Base-by-base conservation (phyloP, 2,888 invertebrate genomes). In the Latrodectus elegans region DNA sequence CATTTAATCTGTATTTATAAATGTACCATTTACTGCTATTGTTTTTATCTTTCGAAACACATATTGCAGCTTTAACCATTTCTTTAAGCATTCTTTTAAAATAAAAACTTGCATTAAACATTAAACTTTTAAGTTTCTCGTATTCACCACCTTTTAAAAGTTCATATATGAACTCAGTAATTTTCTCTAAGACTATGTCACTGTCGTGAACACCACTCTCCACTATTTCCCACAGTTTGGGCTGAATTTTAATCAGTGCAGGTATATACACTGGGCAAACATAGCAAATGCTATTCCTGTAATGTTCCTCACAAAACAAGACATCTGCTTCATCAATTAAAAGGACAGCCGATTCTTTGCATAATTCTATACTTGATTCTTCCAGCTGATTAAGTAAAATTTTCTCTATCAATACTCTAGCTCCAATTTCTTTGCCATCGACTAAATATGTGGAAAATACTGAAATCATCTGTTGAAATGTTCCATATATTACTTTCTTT, bases 251-350 rank as follows among this genome's bases (percentile, higher is more conserved):
- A 6, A 60, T 12, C 11, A 60, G 0, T 60, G 60, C 60, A 6
- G 60, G 60, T 15, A 60, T n/a, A 60, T 6, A 6, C n/a, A 60
- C 12, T 0, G 8, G 9, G 6, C 6, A 12, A 60, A 10, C 12
- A 60, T 6, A n/a, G 0, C 6, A 0, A n/a, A 6, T 15, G n/a
- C 12, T n/a, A 60, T 6, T 1, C 10, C 60, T n/a, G 60, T 60
- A 60, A 60, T 15, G n/a, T 15, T 60, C 8, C 60, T 60, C 60
- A 6, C 14, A 11, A n/a, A 60, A 60, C 3, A 60, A 60, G 10
- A 60, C 60, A 60, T 60, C 60, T n/a, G n/a, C 60, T n/a, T 60
- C 60, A 60, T 60, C 60, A 60, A 60, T 60, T 60, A 60, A 60
- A 60, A 60, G 60, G n/a, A 60, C 60, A 60, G n/a, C 60, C 6